Evolutionary conservation across 2,888 invertebrate species (phyloP), one percentile per base, ranked within the genome.

Genomic region (Blomia tropicalis): DNA sequence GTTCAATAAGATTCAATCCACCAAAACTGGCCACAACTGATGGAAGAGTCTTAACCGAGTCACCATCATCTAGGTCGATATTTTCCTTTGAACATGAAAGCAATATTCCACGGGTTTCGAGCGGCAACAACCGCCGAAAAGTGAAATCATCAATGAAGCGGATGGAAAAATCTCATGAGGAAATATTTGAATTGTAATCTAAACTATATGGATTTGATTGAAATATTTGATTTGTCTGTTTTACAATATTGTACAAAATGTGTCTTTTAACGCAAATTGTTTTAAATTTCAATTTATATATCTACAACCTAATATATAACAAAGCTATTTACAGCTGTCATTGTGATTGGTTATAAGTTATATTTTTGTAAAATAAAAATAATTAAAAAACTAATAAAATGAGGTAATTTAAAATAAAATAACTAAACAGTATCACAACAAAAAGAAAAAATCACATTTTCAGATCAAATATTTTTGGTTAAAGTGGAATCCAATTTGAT

Each of bases 131-230:
- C 73, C 85, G 87, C 41, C 80, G 83, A 68, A 81, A 82, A 70
- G 83, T 89, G 27, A 83, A 83, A 72, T 83, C 82, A 67, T 88
- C 88, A 4, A 75, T 89, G 67, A 83, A 84, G 73, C 82, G 85
- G 70, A 79, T 87, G 67, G 87, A 88, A 75, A 80, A 84, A 70
- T 82, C 85, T 71, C 88, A 89, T 72, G 89, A 90, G 70, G 88
- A 89, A 73, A 81, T 89, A 72, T 90, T 88, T 75, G 87, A 89
- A 76, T 84, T 89, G 83, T 89, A 88, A 84, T 25, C 22, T 4
- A 23, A 2, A 27, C 17, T 36, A n/a, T 25, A 23, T 36, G 36
- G 23, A 47, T 27, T 62, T 27, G 14, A 11, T 25, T 43, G 17
- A 22, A 25, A 61, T 4, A 62, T 27, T 62, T 14, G 11, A 27